Evolutionary conservation across 2,888 invertebrate species (phyloP).

Genomic region (Drosophila diplacantha): DNA sequence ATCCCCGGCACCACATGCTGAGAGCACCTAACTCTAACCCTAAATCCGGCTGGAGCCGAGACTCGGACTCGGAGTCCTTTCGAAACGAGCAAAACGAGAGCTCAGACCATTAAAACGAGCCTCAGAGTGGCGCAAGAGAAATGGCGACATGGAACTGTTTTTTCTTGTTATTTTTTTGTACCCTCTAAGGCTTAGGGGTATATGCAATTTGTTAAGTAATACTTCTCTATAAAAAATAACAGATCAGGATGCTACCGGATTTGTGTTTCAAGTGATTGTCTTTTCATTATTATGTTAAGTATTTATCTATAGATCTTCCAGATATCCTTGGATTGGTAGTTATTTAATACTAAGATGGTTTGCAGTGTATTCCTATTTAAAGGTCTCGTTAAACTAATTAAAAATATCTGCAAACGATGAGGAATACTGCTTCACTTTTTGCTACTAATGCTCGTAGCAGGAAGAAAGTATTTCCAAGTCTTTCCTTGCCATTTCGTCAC

Average conservation of each 20-base stretch:
- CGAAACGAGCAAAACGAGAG: conserved; percentile 29
- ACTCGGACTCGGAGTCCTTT: conserved; percentile 18
- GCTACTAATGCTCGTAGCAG: too few species aligned
- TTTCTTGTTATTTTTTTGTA: conserved; percentile 3
- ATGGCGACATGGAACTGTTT: conserved; percentile 20
- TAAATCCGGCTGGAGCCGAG: conserved; percentile 23
- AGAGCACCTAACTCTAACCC: conserved; percentile 30
- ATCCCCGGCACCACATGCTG: conserved; percentile 66
- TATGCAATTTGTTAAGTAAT: not conserved
- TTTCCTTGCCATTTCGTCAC: conserved; percentile 8
- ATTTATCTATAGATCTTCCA: too few species aligned
- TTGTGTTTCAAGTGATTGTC: not conserved
- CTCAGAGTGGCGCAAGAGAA: conserved; percentile 27
- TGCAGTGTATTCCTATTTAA: not conserved
- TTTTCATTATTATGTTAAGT: not conserved
- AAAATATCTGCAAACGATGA: not conserved
- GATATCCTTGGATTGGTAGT: too few species aligned
- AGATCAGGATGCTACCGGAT: not conserved
- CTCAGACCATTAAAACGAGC: conserved; percentile 37
- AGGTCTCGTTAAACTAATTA: not conserved
- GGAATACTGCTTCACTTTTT: not conserved
- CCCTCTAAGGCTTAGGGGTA: conserved; percentile 2
- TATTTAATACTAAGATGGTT: not conserved
- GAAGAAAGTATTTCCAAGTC: not conserved
- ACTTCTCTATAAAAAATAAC: not conserved